Evolutionary conservation across 2,113 vertebrate genomes (phyloP).

Genomic region (Myanophis thanlyinensis): DNA sequence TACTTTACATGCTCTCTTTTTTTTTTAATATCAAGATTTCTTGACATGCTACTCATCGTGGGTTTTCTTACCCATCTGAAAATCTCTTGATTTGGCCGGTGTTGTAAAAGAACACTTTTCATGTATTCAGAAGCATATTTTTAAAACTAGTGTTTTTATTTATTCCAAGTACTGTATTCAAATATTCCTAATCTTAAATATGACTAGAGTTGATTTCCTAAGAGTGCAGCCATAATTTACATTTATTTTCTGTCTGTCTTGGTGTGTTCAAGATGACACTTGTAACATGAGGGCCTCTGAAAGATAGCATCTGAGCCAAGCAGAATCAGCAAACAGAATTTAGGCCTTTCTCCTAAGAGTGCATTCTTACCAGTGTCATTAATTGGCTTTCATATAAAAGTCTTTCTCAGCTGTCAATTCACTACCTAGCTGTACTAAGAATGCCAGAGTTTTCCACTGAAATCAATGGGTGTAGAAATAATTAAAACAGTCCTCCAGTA

Average conservation of each 20-base stretch:
- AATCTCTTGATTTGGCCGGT: not conserved
- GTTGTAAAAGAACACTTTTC: not conserved
- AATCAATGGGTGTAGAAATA: not conserved
- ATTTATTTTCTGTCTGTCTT: not conserved
- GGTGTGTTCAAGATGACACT: not conserved
- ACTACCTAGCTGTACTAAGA: not conserved
- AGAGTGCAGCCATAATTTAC: not conserved
- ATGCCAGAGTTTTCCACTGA: not conserved
- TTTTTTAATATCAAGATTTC: too few relatives aligned
- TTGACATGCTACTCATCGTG: not conserved
- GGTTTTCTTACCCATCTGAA: not conserved
- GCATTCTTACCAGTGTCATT: not conserved
- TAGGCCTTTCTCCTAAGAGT: not conserved
- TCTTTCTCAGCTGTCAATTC: not conserved
- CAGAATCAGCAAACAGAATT: not conserved
- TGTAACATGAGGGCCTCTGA: not conserved
- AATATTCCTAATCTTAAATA: not conserved
- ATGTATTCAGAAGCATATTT: not conserved
- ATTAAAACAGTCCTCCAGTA: not conserved
- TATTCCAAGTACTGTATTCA: not conserved
- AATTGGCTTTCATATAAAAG: not conserved
- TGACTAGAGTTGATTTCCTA: not conserved
- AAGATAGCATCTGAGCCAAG: not conserved
- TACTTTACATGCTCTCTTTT: not conserved
- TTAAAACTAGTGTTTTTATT: not conserved